These are phyloP conservation scores for Phania funesta DNA, from an alignment of 2,888 invertebrate species.

Conservation along the genomic window DNA sequence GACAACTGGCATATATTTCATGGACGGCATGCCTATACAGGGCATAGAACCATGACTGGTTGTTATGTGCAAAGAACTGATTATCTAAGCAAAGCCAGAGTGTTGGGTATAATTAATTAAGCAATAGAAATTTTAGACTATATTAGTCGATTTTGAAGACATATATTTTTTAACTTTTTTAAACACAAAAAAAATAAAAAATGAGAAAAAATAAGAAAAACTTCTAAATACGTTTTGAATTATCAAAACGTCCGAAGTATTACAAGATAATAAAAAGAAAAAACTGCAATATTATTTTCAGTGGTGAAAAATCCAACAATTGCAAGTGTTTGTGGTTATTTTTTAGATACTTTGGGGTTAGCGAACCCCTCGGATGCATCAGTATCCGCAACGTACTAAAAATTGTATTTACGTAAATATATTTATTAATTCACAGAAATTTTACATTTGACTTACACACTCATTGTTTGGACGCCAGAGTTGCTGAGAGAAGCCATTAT, in stretches of 20 bases:
- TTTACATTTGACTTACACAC: constrained; percentile 19
- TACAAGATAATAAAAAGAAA: neutral
- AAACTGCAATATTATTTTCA: constrained; percentile 16
- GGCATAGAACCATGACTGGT: constrained; percentile 85
- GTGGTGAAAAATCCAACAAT: no score
- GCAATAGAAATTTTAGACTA: neutral
- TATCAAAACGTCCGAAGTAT: constrained; percentile 10
- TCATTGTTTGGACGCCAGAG: constrained; percentile 45
- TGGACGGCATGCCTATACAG: constrained; percentile 86
- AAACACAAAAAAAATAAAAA: no score
- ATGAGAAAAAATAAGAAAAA: neutral
- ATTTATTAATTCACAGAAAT: neutral
- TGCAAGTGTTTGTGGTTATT: constrained; percentile 19
- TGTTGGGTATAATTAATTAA: constrained; percentile 80
- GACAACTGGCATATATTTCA: constrained; percentile 91
- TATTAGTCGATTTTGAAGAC: no score
- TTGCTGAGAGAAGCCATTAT: neutral
- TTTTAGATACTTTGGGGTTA: constrained; percentile 51
- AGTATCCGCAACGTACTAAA: constrained; percentile 48
- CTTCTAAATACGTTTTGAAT: constrained; percentile 2
- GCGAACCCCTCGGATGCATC: constrained; percentile 55
- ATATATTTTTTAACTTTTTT: no score
- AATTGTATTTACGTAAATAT: neutral
- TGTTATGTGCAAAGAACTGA: constrained; percentile 88
- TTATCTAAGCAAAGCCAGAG: constrained; percentile 84